Percentiles rank a stretch among this genome's conserved stretches.
phyloP scores from a whole-genome alignment of 2,113 vertebrate genomes.

The Pampusana beccarii region DNA sequence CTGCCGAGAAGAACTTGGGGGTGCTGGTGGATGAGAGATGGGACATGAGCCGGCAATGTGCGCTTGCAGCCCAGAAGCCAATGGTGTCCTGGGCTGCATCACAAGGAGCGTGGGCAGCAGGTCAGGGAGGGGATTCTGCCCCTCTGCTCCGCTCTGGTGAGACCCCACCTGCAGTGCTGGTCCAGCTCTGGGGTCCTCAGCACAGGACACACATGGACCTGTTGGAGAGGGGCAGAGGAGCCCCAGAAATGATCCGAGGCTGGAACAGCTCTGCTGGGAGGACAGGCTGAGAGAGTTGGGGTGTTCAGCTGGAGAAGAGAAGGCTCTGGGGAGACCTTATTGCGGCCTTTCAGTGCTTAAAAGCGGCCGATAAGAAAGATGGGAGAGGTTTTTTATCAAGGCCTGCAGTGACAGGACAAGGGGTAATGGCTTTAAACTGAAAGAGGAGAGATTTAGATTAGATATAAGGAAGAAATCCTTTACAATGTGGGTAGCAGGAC shows the following conservation, averaged over 20 bases:
- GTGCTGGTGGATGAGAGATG: not conserved
- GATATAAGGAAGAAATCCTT: not conserved
- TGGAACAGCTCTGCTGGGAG: fast-evolving
- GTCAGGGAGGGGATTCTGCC: not conserved
- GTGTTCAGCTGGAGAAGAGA: not conserved
- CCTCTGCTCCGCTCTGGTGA: not conserved
- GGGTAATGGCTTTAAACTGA: fast-evolving
- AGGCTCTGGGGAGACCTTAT: fast-evolving
- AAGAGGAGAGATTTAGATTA: not conserved
- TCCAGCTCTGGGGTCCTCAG: fast-evolving
- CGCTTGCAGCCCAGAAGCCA: not conserved
- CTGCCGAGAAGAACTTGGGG: fast-evolving
- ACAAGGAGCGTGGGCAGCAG: fast-evolving
- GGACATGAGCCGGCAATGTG: fast-evolving
- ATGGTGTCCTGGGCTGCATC: fast-evolving
- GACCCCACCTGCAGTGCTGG: fast-evolving
- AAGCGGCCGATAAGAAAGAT: not conserved
- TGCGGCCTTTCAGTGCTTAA: not conserved
- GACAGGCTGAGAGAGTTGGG: not conserved
- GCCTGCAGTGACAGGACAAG: fast-evolving
- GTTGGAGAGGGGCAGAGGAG: fast-evolving
- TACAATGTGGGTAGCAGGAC: fast-evolving
- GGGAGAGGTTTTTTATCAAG: not conserved
- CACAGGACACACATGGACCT: not conserved
- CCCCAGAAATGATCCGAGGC: fast-evolving